These are phyloP conservation scores for Borostomias antarcticus DNA, from an alignment of 2,797 vertebrate species.

Conservation along the genomic window DNA sequence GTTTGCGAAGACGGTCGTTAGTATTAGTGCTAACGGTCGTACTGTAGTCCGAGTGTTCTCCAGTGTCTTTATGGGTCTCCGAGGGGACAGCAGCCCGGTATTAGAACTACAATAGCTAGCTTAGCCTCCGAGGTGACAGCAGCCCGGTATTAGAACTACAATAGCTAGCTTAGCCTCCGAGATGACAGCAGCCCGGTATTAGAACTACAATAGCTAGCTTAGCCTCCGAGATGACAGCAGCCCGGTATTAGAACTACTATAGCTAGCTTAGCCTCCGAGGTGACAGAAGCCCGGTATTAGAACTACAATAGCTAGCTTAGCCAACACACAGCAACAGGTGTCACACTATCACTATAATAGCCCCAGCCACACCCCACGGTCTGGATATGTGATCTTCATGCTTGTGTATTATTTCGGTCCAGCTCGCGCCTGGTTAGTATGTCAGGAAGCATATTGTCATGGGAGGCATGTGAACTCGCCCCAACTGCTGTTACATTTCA, in stretches of 20 bases:
- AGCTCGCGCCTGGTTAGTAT: not conserved
- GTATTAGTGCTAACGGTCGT: too few species aligned
- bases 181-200: too few species aligned
- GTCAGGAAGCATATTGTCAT: not conserved
- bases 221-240: not conserved
- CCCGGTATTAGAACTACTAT: not conserved
- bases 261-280: not conserved
- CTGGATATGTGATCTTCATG: constrained; percentile 5
- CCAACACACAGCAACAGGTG: not conserved
- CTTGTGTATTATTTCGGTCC: constrained; percentile 10
- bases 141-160: too few species aligned
- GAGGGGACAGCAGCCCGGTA: too few species aligned
- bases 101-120: too few species aligned
- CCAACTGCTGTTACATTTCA: not conserved
- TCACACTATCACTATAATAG: not conserved
- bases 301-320: constrained; percentile 4
- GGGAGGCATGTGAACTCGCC: not conserved
- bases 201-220: too few species aligned
- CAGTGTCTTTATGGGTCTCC: too few species aligned
- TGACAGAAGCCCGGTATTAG: not conserved
- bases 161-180: too few species aligned
- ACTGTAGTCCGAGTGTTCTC: too few species aligned
- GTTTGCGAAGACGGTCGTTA: too few species aligned
- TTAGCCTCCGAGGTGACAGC: too few species aligned
- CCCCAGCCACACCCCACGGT: not conserved